phyloP scores from a whole-genome alignment of 2,888 invertebrate species.

The Agriopis marginaria region DNA sequence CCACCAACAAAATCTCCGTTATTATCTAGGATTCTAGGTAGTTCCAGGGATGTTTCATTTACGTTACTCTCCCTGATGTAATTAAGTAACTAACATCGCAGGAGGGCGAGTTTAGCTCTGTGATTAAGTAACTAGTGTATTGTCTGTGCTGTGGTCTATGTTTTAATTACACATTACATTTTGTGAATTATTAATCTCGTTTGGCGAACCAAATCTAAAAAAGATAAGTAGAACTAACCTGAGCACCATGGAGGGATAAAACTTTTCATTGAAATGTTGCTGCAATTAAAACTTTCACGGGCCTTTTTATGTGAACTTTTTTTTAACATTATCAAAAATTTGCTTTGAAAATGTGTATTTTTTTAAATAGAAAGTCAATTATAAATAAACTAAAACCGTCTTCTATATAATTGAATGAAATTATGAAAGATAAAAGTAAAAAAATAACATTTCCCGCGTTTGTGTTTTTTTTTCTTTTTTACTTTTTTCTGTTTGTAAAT shows the following conservation, averaged over 20 bases:
- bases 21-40: slow-evolving; percentile 10
- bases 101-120: slow-evolving; percentile 12
- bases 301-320: slow-evolving; percentile 56
- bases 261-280: slow-evolving; percentile 61
- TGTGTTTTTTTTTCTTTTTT: neutral
- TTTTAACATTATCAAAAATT: slow-evolving; percentile 59
- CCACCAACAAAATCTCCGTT: neutral
- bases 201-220: neutral
- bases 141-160: neutral
- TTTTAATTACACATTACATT: neutral
- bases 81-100: slow-evolving; percentile 13
- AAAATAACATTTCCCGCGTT: slow-evolving; percentile 2
- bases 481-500: no score
- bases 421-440: neutral
- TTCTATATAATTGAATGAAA: neutral
- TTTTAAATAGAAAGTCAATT: neutral
- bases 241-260: slow-evolving; percentile 73
- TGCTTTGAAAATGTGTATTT: neutral
- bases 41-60: slow-evolving; percentile 15
- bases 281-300: slow-evolving; percentile 60
- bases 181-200: neutral
- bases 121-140: slow-evolving; percentile 14
- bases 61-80: slow-evolving; percentile 8
- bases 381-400: neutral
- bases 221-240: slow-evolving; percentile 51